Percentiles rank a stretch among this genome's conserved stretches.
Evolutionary conservation across 2,113 vertebrate genomes (phyloP).

Genomic region (Gobiocypris rarus): DNA sequence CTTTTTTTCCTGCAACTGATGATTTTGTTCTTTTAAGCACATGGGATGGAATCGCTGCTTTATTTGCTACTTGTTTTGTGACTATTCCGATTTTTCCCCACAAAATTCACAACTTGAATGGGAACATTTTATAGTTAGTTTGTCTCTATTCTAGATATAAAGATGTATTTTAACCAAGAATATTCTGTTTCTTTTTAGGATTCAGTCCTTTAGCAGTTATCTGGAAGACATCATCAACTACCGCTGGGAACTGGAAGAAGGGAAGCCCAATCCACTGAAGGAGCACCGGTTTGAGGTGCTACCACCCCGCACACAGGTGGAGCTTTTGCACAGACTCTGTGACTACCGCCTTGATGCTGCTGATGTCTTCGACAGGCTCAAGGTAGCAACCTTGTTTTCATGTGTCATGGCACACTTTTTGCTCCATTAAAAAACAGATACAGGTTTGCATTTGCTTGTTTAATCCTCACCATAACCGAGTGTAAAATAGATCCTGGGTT

Average conservation of each 20-base stretch:
- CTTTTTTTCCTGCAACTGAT: too few species aligned
- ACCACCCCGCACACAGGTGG: constrained; percentile 86
- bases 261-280: constrained; percentile 91
- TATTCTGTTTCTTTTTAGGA: constrained; percentile 67
- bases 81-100: too few species aligned
- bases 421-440: not conserved
- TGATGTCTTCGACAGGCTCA: constrained; percentile 96
- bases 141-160: not conserved
- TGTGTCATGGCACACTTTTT: not conserved
- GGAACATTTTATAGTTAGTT: not conserved
- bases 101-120: too few species aligned
- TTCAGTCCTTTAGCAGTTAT: constrained; percentile 90
- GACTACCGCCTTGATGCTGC: constrained; percentile 96
- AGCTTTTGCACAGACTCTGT: constrained; percentile 93
- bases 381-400: constrained; percentile 75
- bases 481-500: not conserved
- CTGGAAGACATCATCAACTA: constrained; percentile 98
- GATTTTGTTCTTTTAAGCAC: too few species aligned
- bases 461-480: not conserved
- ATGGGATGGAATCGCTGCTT: too few species aligned
- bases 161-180: not conserved
- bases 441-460: not conserved
- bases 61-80: too few species aligned
- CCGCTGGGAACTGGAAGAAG: constrained; percentile 96
- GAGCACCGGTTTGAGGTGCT: constrained; percentile 87